Base-by-base conservation (phyloP, 2,888 invertebrate genomes). In the Pyrochroa serraticornis region DNA sequence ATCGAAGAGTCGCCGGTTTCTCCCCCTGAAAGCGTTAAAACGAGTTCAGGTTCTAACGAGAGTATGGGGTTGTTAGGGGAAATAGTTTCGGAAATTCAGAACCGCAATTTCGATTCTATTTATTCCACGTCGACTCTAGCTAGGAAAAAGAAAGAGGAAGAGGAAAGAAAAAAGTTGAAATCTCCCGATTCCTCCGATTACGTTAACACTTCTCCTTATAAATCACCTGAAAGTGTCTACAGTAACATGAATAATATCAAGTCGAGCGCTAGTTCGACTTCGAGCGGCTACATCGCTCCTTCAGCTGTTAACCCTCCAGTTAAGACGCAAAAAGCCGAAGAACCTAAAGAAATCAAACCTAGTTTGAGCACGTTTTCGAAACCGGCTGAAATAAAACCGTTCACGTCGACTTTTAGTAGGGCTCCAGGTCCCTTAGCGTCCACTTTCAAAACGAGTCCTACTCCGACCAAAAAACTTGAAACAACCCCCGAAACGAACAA, bases 81-180 rank as follows among this genome's bases (percentile, higher is more conserved):
- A 79, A 94, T 94, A 56, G 93, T 94, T 0, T 87, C 87, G 38
- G 94, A 94, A 78, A 93, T 94, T 70, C 92, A 93, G 69, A 90
- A 89, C 69, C 82, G 92, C 32, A 93, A 93, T 75, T 88, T 91
- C 34, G 93, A 93, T 68, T 93, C 93, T 0, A 92, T 94, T 66
- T 94, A 94, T 75, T 92, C 92, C 0, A 89, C 90, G 0, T 88
- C 90, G 1, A 90, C 89, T 0, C 77, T 91, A 1, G 83, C 85
- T 0, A 81, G 86, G 52, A 87, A 87, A 69, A 85, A 86, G 70
- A 83, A 84, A 62, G 81, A 82, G 63, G 76, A 77, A 37, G 80
- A 78, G 44, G 75, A 69, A 52, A 79, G 77, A 72, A 69, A 67
- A 57, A 79, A 77, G 65, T 54, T 48, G 68, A 51, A 64, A 38